phyloP scores from a whole-genome alignment of 2,888 invertebrate genomes.

The Rhamnusium bicolor region DNA sequence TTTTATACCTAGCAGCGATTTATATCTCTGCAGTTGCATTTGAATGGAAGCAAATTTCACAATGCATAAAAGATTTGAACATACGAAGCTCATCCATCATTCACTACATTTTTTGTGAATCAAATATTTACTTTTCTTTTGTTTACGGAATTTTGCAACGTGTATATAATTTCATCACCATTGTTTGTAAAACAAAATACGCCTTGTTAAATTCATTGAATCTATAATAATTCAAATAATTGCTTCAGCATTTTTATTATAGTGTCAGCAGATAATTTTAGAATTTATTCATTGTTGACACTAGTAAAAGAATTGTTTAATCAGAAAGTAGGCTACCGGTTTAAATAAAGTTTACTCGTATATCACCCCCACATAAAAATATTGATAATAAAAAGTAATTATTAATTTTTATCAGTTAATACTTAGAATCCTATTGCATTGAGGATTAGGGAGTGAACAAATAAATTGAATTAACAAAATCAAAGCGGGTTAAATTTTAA shows the following conservation, averaged over 20 bases:
- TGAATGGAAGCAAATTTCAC: too few species aligned
- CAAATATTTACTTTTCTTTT: neutral
- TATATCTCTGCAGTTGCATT: too few species aligned
- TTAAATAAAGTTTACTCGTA: neutral
- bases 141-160: neutral
- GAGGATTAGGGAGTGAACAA: neutral
- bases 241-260: neutral
- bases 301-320: neutral
- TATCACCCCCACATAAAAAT: neutral
- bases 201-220: neutral
- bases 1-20: too few species aligned
- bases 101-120: neutral
- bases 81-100: neutral
- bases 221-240: neutral
- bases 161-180: neutral
- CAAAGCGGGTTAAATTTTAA: too few species aligned
- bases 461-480: neutral
- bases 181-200: neutral
- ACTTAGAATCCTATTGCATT: neutral
- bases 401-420: neutral
- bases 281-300: constrained; percentile 1
- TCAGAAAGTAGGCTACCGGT: neutral
- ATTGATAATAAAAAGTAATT: neutral
- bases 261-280: neutral
- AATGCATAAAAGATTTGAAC: too few species aligned